Evolutionary conservation across 1,140 invertebrate species (phyloP), one percentile per base, ranked within the genome.

Genomic region (Subanguina moxae): DNA sequence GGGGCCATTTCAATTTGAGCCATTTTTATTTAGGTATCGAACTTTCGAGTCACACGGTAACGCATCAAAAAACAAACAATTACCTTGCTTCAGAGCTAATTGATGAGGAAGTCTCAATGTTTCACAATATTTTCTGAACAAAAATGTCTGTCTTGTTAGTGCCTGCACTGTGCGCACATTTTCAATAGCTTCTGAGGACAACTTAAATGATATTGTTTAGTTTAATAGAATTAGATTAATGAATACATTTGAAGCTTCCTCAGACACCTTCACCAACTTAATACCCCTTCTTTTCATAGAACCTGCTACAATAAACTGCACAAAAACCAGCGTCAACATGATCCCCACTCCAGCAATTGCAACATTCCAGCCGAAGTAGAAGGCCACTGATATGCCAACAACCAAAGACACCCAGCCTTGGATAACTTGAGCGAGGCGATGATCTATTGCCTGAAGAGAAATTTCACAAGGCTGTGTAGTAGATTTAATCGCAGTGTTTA

Each of bases 361-460:
- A 19, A 52, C 23, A 21, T 52, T 52, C 48, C 48, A 52, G 48
- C 48, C 48, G 15, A 52, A 52, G 23, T 52, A 52, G 48, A 85
- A 84, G 9, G 83, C 83, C 25, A 84, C 76, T 3, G 56, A 57
- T 17, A 85, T 64, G 17, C 82, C 83, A 58, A 74, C 57, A 17
- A 83, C 78, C 21, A 86, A 77, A 45, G 85, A 84, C 43, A 84
- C 82, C 8, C 86, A 17, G 61, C 78, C 82, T 69, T 85, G 83
- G 38, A 86, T 69, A 1, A 84, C 66, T 17, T 76, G 79, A 1
- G 85, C 85, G 11, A 87, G 67, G 67, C 84, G 78, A 19, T 81
- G 77, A 61, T 80, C 85, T 58, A 86, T 83, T 13, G 85, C 85
- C 71, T 84, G 84, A 17, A 86, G 56, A 73, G n/a, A 38, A 38